Evolutionary conservation across 2,113 vertebrate species (phyloP), one percentile per base, ranked within the genome.

Genomic region (Condylura cristata): DNA sequence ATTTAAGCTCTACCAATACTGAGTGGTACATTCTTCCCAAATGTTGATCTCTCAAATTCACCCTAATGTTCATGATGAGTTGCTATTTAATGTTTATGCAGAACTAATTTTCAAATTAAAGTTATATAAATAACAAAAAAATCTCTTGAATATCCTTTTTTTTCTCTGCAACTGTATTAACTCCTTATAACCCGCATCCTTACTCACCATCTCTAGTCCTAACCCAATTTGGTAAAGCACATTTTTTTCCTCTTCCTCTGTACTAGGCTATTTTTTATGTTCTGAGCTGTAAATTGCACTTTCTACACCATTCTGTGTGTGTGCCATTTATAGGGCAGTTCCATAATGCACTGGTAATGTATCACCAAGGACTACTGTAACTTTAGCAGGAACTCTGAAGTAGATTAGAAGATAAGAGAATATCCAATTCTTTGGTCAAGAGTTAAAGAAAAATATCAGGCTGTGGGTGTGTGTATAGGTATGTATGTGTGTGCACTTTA

Each of bases 91-190:
- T 74, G 86, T 72, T 86, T 86, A 90, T 87, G 74, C 58, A 44
- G 37, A 86, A 93, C 7, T 84, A 65, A 32, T 83, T 75, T 93
- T 92, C 51, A 71, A 81, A 92, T 65, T 60, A 89, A 3, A 90
- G 60, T 83, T 91, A 3, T 30, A 58, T 37, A 30, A 86, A 53
- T 82, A 65, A 65, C 11, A 79, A 34, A 44, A 58, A 48, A 6
- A 60, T 75, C 2, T 75, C 24, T 58, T 75, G 65, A 18, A n/a
- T 12, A 51, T 32, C 53, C 17, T 4, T 2, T 75, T 79, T 74
- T 28, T 79, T 74, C 22, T 13, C 2, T 37, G 22, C 0, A 74
- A 30, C 51, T 51, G 39, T 26, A 71, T 86, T 53, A 20, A 79
- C 63, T 78, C 26, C 44, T 92, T 86, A 61, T 70, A 28, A 63